These are phyloP conservation scores for Drepana arcuata DNA, from an alignment of 1,140 invertebrate genomes.

Conservation along the genomic window DNA sequence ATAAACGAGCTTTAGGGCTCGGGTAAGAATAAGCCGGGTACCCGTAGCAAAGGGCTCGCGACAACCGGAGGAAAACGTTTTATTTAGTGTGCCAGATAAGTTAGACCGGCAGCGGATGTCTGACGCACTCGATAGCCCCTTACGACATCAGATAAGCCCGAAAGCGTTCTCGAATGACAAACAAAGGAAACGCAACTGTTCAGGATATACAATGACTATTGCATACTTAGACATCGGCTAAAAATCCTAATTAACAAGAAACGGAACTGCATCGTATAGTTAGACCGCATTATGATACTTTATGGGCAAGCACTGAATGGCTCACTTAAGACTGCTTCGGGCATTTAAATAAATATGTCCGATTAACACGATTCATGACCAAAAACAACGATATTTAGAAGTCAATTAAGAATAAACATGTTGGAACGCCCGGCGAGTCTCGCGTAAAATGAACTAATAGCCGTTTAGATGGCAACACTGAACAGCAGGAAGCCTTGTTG, in stretches of 20 bases:
- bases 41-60: constrained; percentile 11
- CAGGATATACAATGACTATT: constrained; percentile 55
- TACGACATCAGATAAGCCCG: constrained; percentile 54
- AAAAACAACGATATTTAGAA: constrained; percentile 63
- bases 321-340: constrained; percentile 26
- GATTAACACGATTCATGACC: constrained; percentile 46
- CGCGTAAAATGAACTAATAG: constrained; percentile 56
- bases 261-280: constrained; percentile 33
- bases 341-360: constrained; percentile 54
- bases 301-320: constrained; percentile 21
- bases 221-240: too few relatives aligned
- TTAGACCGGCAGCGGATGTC: constrained; percentile 31
- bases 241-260: constrained; percentile 52
- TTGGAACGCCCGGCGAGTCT: constrained; percentile 36
- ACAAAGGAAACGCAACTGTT: constrained; percentile 46
- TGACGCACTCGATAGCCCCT: constrained; percentile 26
- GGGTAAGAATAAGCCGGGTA: constrained; percentile 17
- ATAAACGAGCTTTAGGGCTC: constrained; percentile 27
- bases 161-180: constrained; percentile 27
- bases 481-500: constrained; percentile 53
- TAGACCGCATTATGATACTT: constrained; percentile 13
- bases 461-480: constrained; percentile 41
- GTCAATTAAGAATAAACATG: constrained; percentile 56
- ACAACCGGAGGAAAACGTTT: constrained; percentile 26
- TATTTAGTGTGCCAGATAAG: constrained; percentile 40